Conservation (phyloP, 2,113 vertebrate species). For the Sarotherodon lohbergeri region DNA sequence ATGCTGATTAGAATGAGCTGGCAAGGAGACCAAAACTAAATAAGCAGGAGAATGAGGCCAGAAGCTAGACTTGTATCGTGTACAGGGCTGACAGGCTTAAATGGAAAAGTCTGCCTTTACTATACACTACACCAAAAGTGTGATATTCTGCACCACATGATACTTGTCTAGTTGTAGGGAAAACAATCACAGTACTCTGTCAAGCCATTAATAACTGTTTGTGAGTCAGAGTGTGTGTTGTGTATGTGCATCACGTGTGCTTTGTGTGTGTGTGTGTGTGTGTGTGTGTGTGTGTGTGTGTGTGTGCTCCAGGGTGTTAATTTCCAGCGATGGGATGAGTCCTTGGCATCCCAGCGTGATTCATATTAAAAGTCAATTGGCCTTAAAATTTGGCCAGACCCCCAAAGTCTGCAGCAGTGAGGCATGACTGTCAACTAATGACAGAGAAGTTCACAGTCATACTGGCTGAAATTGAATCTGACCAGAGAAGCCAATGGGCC, state of each 20-base stretch:
- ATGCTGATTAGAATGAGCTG: background rate
- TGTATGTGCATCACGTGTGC: background rate
- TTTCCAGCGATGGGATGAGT: slow-evolving; percentile 67
- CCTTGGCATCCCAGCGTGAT: slow-evolving; percentile 69
- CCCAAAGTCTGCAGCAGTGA: slow-evolving; percentile 61
- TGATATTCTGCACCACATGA: slow-evolving; percentile 18
- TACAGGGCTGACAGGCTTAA: slow-evolving; percentile 13
- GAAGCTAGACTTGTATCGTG: background rate
- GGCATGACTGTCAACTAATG: slow-evolving; percentile 63
- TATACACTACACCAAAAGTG: slow-evolving; percentile 1
- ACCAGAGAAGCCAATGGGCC: slow-evolving; percentile 70
- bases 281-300: background rate
- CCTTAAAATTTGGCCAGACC: slow-evolving; percentile 74
- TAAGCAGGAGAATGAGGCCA: background rate
- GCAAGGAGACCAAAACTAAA: background rate
- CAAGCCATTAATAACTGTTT: slow-evolving; percentile 56
- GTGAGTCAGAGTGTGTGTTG: background rate
- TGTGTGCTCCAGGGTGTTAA: slow-evolving; percentile 63
- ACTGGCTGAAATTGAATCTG: slow-evolving; percentile 73
- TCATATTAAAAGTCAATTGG: slow-evolving; percentile 80
- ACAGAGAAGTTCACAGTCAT: slow-evolving; percentile 46
- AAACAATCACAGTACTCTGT: slow-evolving; percentile 60
- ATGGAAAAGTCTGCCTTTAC: slow-evolving; percentile 18
- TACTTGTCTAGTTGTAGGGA: slow-evolving; percentile 46
- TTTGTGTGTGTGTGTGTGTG: background rate